phyloP scores from a whole-genome alignment of 1,140 invertebrate genomes.

The Anastrepha obliqua region DNA sequence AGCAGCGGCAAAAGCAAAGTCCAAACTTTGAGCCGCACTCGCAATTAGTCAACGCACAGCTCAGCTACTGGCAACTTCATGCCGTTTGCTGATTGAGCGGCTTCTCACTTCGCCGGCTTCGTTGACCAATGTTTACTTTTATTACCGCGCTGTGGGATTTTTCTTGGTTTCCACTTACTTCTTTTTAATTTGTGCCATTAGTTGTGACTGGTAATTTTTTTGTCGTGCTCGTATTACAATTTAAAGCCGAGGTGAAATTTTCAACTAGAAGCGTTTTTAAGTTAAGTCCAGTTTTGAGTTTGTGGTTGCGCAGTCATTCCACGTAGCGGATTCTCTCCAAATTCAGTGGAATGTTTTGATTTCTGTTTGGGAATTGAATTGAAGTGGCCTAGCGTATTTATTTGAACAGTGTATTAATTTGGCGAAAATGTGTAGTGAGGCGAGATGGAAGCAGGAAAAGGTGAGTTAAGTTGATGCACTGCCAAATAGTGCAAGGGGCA shows the following conservation, averaged over 20 bases:
- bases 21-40: not conserved
- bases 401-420: not conserved
- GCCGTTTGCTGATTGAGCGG: not conserved
- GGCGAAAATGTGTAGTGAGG: constrained; percentile 25
- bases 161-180: not conserved
- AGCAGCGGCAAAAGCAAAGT: not conserved
- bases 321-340: not conserved
- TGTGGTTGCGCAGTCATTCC: no score
- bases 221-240: not conserved
- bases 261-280: not conserved
- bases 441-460: not conserved
- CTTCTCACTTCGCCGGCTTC: not conserved
- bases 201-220: not conserved
- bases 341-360: not conserved
- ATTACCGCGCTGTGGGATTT: not conserved
- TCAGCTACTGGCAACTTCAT: not conserved
- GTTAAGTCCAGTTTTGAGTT: not conserved
- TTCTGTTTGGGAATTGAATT: not conserved
- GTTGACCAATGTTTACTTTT: not conserved
- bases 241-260: constrained; percentile 25
- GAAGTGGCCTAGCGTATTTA: not conserved
- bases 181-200: not conserved
- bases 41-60: not conserved
- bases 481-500: no score
- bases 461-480: not conserved